A percentile compares a stretch with the other conserved stretches of the same genome.
phyloP scores from a whole-genome alignment of 2,113 vertebrate species.

The Sturnus vulgaris region DNA sequence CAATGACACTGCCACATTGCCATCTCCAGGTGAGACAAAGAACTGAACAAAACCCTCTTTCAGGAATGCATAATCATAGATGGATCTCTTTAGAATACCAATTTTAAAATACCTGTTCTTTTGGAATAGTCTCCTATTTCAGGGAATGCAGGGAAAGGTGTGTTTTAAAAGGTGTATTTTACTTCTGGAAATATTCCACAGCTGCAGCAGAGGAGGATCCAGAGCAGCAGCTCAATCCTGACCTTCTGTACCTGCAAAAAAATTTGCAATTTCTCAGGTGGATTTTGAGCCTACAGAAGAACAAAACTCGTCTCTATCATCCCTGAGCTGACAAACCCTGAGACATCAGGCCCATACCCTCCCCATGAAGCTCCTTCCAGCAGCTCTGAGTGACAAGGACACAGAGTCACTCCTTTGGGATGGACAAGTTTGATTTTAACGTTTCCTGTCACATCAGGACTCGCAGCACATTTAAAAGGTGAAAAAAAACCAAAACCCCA shows the following conservation, averaged over 20 bases:
- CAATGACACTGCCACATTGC: conserved; percentile 18
- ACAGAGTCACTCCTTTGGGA: neutral
- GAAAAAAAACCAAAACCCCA: neutral
- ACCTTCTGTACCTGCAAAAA: neutral
- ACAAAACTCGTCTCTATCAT: accelerated
- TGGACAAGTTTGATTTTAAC: neutral
- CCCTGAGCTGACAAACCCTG: neutral
- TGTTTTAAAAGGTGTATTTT: neutral
- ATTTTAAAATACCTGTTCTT: accelerated
- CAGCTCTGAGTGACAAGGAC: neutral
- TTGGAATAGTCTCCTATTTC: neutral
- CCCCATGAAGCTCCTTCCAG: neutral
- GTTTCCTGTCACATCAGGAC: neutral
- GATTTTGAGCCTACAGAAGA: neutral
- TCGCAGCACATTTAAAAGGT: neutral
- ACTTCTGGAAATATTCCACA: neutral
- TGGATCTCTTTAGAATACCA: accelerated
- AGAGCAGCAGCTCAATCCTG: neutral
- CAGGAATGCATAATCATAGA: accelerated
- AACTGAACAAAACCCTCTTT: neutral
- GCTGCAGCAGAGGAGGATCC: neutral
- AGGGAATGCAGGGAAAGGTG: neutral
- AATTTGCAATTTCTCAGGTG: accelerated
- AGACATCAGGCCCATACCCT: neutral
- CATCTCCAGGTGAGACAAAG: conserved; percentile 38